Evolutionary conservation across 2,888 invertebrate species (phyloP).

Genomic region (Agrilus cyanescens): DNA sequence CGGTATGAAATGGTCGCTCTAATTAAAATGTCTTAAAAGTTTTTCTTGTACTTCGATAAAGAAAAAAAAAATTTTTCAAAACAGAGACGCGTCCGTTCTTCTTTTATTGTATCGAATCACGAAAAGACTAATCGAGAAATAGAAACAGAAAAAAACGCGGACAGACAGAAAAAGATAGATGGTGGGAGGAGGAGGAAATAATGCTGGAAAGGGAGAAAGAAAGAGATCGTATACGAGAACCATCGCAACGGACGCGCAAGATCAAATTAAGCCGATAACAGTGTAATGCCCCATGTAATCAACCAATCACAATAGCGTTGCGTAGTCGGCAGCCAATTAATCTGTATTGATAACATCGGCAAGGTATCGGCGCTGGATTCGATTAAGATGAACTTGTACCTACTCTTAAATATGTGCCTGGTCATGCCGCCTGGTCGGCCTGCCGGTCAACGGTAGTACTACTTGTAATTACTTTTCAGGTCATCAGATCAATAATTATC

Average conservation of each 20-base stretch:
- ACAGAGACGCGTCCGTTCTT: too few species aligned
- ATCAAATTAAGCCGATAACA: constrained; percentile 27
- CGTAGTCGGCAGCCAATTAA: constrained; percentile 33
- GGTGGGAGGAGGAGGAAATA: too few species aligned
- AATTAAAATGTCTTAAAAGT: too few species aligned
- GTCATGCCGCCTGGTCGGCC: constrained; percentile 28
- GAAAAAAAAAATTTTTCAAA: too few species aligned
- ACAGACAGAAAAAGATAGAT: too few species aligned
- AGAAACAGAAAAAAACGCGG: too few species aligned
- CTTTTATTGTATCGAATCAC: too few species aligned
- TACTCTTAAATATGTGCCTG: constrained; percentile 25
- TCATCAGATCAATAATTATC: constrained; percentile 13
- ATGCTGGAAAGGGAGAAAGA: constrained; percentile 1
- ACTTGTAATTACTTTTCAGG: constrained; percentile 16
- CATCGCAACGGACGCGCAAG: constrained; percentile 21
- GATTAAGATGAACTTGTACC: constrained; percentile 29
- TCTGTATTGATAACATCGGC: constrained; percentile 28
- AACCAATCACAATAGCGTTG: constrained; percentile 31
- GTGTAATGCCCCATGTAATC: constrained; percentile 26
- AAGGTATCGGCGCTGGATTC: constrained; percentile 24
- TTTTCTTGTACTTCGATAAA: too few species aligned
- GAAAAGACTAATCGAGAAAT: too few species aligned
- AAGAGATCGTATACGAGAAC: not conserved
- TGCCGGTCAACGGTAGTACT: constrained; percentile 31
- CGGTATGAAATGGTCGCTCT: too few species aligned